phyloP scores from a whole-genome alignment of 2,888 invertebrate species.

The Yponomeuta malinellus region DNA sequence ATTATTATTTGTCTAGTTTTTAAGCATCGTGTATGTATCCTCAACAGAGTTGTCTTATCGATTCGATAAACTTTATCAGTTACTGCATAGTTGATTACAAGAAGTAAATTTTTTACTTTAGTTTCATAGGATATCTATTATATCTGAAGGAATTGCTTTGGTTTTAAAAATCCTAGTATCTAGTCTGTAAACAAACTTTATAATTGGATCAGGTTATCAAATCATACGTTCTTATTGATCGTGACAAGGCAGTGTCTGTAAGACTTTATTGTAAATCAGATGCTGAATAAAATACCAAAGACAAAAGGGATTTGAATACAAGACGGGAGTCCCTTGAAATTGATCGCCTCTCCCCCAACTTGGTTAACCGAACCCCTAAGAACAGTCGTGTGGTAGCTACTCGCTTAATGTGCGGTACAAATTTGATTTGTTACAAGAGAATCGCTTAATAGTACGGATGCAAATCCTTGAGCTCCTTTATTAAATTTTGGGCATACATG shows the following conservation, averaged over 20 bases:
- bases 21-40: slow-evolving; percentile 40
- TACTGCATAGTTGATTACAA: slow-evolving; percentile 7
- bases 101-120: no score
- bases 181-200: slow-evolving; percentile 9
- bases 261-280: slow-evolving; percentile 55
- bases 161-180: no score
- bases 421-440: slow-evolving; percentile 53
- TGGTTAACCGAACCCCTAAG: slow-evolving; percentile 60
- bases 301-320: slow-evolving; percentile 73
- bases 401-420: slow-evolving; percentile 59
- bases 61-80: slow-evolving; percentile 43
- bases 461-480: slow-evolving; percentile 11
- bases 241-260: slow-evolving; percentile 20
- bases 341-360: slow-evolving; percentile 66
- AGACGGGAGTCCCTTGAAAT: slow-evolving; percentile 60
- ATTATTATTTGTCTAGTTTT: slow-evolving; percentile 26
- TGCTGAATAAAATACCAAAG: slow-evolving; percentile 63
- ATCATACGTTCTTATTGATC: slow-evolving; percentile 13
- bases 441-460: slow-evolving; percentile 23
- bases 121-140: no score
- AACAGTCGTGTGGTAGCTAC: slow-evolving; percentile 34
- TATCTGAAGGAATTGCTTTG: no score
- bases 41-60: slow-evolving; percentile 68
- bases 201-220: background rate
- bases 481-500: background rate